A percentile compares a stretch with the other conserved stretches of the same genome.
phyloP scores from a whole-genome alignment of 2,888 invertebrate species.

The Orthonevra nobilis region DNA sequence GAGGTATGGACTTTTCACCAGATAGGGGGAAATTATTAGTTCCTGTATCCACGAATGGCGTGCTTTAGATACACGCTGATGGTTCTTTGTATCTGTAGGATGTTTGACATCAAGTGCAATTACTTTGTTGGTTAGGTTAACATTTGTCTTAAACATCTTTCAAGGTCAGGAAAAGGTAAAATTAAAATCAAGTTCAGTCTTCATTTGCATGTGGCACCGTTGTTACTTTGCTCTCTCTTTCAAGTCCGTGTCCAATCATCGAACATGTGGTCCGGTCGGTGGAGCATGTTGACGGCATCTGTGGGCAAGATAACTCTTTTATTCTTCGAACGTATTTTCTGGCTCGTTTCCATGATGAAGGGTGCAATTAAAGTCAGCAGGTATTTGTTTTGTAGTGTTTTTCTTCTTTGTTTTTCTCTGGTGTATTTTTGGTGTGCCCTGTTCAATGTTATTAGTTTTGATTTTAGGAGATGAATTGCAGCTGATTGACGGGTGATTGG shows the following conservation, averaged over 20 bases:
- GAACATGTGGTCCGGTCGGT: slow-evolving; percentile 53
- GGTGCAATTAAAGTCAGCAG: slow-evolving; percentile 68
- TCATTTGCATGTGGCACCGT: slow-evolving; percentile 61
- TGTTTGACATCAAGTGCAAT: slow-evolving; percentile 70
- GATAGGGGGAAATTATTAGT: slow-evolving; percentile 51
- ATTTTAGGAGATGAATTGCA: slow-evolving; percentile 64
- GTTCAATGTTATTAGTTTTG: slow-evolving; percentile 63
- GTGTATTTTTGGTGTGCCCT: slow-evolving; percentile 43
- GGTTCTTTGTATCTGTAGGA: slow-evolving; percentile 34
- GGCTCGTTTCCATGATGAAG: slow-evolving; percentile 59
- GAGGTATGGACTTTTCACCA: neutral
- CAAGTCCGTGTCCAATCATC: slow-evolving; percentile 11
- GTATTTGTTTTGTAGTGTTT: slow-evolving; percentile 57
- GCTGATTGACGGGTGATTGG: slow-evolving; percentile 66
- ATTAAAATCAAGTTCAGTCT: slow-evolving; percentile 63
- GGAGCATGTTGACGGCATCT: slow-evolving; percentile 53
- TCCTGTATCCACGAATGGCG: slow-evolving; percentile 43
- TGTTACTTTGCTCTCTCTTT: neutral
- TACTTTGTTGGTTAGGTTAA: slow-evolving; percentile 61
- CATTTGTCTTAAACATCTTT: slow-evolving; percentile 35
- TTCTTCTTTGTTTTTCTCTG: slow-evolving; percentile 13
- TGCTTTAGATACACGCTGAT: slow-evolving; percentile 35
- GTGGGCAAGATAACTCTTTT: slow-evolving; percentile 64
- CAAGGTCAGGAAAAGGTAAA: slow-evolving; percentile 66
- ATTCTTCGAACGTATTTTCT: slow-evolving; percentile 26